These are phyloP conservation scores for Esox niger DNA, from an alignment of 2,113 vertebrate genomes.

Conservation along the genomic window DNA sequence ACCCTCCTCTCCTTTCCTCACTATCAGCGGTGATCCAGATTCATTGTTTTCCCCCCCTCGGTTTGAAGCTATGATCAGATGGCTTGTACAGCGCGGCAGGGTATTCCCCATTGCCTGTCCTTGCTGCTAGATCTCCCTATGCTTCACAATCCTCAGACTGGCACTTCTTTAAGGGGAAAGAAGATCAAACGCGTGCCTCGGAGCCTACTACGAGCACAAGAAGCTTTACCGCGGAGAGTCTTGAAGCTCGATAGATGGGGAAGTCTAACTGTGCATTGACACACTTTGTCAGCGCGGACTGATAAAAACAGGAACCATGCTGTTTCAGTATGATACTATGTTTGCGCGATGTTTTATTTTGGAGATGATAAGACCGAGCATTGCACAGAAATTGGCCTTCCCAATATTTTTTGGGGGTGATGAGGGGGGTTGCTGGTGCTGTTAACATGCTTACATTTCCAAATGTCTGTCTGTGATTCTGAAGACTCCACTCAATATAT, in stretches of 20 bases:
- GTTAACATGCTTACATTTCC: not conserved
- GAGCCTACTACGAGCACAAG: not conserved
- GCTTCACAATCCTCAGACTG: slow-evolving; percentile 14
- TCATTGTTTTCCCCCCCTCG: not conserved
- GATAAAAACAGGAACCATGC: slow-evolving; percentile 20
- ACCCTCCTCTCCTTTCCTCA: not conserved
- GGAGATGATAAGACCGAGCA: not conserved
- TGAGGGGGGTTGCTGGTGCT: too few relatives aligned
- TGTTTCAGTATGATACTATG: not conserved
- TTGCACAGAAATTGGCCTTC: not conserved
- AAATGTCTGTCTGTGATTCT: not conserved
- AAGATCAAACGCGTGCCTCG: slow-evolving; percentile 29
- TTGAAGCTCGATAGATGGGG: not conserved
- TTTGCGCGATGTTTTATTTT: not conserved
- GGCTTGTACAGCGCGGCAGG: slow-evolving; percentile 22
- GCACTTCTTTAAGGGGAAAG: slow-evolving; percentile 16
- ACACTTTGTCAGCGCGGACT: slow-evolving; percentile 6
- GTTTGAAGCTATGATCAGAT: slow-evolving; percentile 20
- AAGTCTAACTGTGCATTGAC: not conserved
- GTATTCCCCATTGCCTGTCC: slow-evolving; percentile 1
- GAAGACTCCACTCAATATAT: not conserved
- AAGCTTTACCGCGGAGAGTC: not conserved
- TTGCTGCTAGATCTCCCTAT: slow-evolving; percentile 18
- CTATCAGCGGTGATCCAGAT: not conserved
- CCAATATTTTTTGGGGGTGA: not conserved